Evolutionary conservation across 1,140 invertebrate genomes (phyloP), one percentile per base, ranked within the genome.

Genomic region (Nilaparvata lugens): DNA sequence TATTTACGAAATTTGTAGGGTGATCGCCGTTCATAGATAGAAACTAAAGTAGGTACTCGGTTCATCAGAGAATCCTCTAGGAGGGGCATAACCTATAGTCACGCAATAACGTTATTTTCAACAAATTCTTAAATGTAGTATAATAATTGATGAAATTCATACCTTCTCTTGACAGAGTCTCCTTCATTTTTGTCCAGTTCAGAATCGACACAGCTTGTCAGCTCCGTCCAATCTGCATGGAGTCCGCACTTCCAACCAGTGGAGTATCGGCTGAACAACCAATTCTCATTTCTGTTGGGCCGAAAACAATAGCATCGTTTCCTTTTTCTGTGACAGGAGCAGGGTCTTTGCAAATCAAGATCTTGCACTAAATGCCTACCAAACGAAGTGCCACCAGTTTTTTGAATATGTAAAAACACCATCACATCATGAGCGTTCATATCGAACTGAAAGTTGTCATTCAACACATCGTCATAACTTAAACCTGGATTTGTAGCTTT

Each of bases 171-270:
- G 1, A 86, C 81, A 4, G 80, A 79, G 55, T 86, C 83, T 9
- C 88, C 89, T 74, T 95, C 91, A 67, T 89, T 86, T 75, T 89
- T 85, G 71, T 93, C 89, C 66, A 95, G 79, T 69, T 91, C 90
- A 48, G 83, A 81, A 71, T 93, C 89, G 43, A 95, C 92, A 75
- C 93, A 91, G 69, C 83, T 84, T 11, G 91, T 93, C 57, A 98
- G 73, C 77, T 98, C 95, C 13, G 96, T 98, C 89, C 94, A 99
- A 77, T 99, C 93, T 9, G 97, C 95, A 76, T 99, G 97, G 16
- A 99, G 77, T 54, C 97, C 96, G 79, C 97, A 99, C 69, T 93
- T 92, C 97, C 97, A 99, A 52, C 97, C 97, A 16, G 94, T 97
- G 6, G 95, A 97, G 76, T 97, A 98, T 68, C 97, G 83, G 71